Percentiles rank a stretch among this genome's conserved stretches.
These are phyloP conservation scores for Tauraco erythrolophus DNA, from an alignment of 2,113 vertebrate species.

Conservation along the genomic window DNA sequence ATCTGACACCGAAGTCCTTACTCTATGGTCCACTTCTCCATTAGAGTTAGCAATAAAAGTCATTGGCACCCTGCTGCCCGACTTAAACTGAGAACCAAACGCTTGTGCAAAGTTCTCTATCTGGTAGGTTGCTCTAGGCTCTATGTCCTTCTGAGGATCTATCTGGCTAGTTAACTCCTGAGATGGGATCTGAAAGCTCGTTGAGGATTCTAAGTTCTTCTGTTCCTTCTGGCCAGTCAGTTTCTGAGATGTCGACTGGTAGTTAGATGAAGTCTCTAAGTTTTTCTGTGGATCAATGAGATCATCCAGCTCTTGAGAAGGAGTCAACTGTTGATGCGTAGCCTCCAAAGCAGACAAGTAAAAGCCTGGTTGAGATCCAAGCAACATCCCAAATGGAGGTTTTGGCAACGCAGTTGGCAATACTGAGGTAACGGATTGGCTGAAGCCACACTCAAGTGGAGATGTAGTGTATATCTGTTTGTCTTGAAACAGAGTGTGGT, in stretches of 20 bases:
- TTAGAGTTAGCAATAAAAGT: conserved; percentile 90
- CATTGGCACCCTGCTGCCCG: conserved; percentile 95
- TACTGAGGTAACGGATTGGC: conserved; percentile 91
- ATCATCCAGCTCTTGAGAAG: conserved; percentile 98
- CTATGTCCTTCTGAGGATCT: conserved; percentile 91
- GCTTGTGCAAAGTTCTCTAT: conserved; percentile 99
- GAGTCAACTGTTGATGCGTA: conserved; percentile 96
- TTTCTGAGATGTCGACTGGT: conserved; percentile 91
- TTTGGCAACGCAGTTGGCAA: conserved; percentile 93
- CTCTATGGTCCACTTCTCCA: conserved; percentile 93
- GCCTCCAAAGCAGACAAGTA: conserved; percentile 92
- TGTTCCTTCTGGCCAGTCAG: conserved; percentile 91
- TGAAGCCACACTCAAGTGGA: conserved; percentile 93
- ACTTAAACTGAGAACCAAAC: conserved; percentile 98
- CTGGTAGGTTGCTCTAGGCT: conserved; percentile 93
- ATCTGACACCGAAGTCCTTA: conserved; percentile 98
- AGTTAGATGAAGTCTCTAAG: conserved; percentile 86
- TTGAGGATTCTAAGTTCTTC: conserved; percentile 86
- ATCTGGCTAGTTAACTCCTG: conserved; percentile 90
- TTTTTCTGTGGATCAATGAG: conserved; percentile 94
- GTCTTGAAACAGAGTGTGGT: conserved; percentile 92
- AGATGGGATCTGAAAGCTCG: conserved; percentile 89
- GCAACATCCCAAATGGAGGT: conserved; percentile 95
- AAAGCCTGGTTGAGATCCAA: conserved; percentile 91
- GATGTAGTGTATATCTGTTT: conserved; percentile 94